Percentiles rank a stretch among this genome's conserved stretches.
Evolutionary conservation across 1,140 invertebrate genomes (phyloP).

Genomic region (Bombyx mandarina): DNA sequence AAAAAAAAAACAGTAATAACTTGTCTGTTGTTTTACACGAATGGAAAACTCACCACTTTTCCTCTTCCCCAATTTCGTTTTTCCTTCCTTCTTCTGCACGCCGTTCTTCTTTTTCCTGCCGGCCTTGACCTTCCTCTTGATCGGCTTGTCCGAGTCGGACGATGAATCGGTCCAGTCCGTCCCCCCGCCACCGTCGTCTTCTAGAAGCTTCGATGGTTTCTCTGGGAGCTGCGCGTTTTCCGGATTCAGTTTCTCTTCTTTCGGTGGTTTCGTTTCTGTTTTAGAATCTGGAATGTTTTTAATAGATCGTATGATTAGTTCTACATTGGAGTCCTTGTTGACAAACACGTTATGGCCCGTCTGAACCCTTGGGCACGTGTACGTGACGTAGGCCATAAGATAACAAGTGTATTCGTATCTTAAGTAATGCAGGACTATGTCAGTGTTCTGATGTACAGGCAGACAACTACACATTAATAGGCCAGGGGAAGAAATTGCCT

Average conservation of each 20-base stretch:
- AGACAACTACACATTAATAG: no score
- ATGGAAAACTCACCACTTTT: conserved; percentile 7
- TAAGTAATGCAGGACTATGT: no score
- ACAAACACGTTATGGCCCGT: no score
- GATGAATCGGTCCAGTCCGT: conserved; percentile 38
- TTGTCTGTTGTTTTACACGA: neutral
- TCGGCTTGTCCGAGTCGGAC: conserved; percentile 48
- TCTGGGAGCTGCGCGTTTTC: conserved; percentile 5
- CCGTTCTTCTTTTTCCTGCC: conserved; percentile 16
- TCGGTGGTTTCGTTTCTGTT: conserved; percentile 32
- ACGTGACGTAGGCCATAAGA: no score
- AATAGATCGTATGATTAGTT: no score
- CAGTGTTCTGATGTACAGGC: no score
- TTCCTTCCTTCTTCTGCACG: conserved; percentile 25
- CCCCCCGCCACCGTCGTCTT: conserved; percentile 19
- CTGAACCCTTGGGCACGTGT: no score
- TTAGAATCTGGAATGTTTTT: no score
- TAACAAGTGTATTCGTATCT: no score
- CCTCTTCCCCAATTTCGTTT: conserved; percentile 21
- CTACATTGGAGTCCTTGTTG: no score
- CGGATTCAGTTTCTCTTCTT: conserved; percentile 29
- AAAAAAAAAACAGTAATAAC: neutral
- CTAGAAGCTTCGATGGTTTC: conserved; percentile 14
- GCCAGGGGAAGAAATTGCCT: no score
- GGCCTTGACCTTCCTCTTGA: conserved; percentile 34